Percentiles rank a stretch among this genome's conserved stretches.
Evolutionary conservation across 2,113 vertebrate species (phyloP).

Genomic region (Elephantulus edwardii): DNA sequence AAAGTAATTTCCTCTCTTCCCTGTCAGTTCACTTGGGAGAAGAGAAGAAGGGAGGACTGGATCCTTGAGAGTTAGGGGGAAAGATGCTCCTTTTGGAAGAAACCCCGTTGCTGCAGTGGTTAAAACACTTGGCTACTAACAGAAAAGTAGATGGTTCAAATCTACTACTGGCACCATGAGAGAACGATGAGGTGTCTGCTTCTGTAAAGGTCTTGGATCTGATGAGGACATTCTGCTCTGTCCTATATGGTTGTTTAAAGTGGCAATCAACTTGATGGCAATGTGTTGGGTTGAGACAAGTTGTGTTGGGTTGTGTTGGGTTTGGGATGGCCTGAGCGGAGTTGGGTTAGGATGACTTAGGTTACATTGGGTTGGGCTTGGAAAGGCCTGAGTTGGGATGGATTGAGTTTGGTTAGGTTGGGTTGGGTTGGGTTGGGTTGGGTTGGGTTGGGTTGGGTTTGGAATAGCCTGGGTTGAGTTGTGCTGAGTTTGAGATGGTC

Average conservation of each 20-base stretch:
- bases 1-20: neutral
- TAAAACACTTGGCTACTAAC: neutral
- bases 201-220: neutral
- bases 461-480: no score
- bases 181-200: neutral
- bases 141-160: neutral
- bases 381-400: no score
- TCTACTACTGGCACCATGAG: neutral
- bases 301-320: no score
- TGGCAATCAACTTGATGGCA: neutral
- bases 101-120: neutral
- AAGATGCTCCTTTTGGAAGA: neutral
- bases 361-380: no score
- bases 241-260: neutral
- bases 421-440: no score
- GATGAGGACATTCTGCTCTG: neutral
- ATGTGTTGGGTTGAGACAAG: neutral
- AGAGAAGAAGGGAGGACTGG: neutral
- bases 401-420: no score
- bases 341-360: no score
- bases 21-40: neutral
- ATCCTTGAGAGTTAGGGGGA: neutral
- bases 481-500: no score
- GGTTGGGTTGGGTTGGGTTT: no score
- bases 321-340: no score